Evolutionary conservation across 2,113 vertebrate genomes (phyloP).

Genomic region (Dromas ardeola): DNA sequence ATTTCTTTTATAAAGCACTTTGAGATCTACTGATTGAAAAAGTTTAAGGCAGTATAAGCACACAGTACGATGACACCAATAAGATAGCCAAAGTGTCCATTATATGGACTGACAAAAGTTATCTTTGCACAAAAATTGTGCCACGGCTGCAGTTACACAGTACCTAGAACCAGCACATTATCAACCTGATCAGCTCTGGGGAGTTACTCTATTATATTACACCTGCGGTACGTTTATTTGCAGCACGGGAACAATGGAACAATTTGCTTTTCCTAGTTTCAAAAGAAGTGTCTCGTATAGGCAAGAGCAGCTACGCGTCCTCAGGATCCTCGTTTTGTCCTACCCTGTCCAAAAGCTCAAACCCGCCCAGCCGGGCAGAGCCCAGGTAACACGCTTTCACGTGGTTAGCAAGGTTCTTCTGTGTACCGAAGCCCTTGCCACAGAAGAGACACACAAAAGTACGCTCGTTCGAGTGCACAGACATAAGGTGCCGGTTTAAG

Average conservation of each 20-base stretch:
- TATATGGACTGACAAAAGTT: not conserved
- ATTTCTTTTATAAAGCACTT: slow-evolving; percentile 66
- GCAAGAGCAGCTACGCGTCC: not conserved
- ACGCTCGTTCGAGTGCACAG: slow-evolving; percentile 75
- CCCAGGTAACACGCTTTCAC: slow-evolving; percentile 75
- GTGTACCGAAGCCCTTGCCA: slow-evolving; percentile 78
- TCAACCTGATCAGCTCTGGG: not conserved
- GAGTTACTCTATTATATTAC: not conserved
- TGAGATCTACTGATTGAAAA: slow-evolving; percentile 20
- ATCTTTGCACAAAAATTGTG: not conserved
- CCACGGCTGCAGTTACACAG: not conserved
- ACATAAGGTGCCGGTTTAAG: slow-evolving; percentile 75
- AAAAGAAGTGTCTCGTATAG: accelerated
- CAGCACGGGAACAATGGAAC: not conserved
- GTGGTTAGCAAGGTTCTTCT: slow-evolving; percentile 81
- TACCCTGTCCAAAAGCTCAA: not conserved
- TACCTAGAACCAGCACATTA: not conserved
- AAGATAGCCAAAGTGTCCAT: not conserved
- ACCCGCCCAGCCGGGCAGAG: slow-evolving; percentile 23
- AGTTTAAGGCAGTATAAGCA: not conserved
- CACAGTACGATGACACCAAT: not conserved
- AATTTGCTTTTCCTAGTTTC: not conserved
- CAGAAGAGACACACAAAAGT: slow-evolving; percentile 72
- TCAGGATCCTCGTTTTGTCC: slow-evolving; percentile 2
- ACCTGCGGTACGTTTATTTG: not conserved